These are phyloP conservation scores for Timema cristinae DNA, from an alignment of 2,888 invertebrate species.

Conservation along the genomic window DNA sequence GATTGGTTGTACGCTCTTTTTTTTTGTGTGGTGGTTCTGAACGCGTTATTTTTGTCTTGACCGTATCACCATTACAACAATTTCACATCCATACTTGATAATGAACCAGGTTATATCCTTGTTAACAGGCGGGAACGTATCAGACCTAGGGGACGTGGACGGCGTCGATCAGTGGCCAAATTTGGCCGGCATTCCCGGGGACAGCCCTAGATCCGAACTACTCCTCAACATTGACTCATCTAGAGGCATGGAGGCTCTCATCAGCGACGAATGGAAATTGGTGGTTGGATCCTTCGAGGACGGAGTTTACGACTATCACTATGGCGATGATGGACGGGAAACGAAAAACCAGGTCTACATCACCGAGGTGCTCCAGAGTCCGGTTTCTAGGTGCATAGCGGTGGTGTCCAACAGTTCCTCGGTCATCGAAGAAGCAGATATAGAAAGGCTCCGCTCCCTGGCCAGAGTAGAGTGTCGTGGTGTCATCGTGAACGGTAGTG, in stretches of 20 bases:
- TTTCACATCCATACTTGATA: neutral
- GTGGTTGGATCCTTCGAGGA: slow-evolving; percentile 18
- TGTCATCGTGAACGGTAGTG: neutral
- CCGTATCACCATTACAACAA: neutral
- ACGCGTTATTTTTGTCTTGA: neutral
- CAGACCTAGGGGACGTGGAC: slow-evolving; percentile 22
- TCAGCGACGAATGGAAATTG: slow-evolving; percentile 26
- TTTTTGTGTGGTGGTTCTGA: neutral
- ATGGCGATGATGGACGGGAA: slow-evolving; percentile 19
- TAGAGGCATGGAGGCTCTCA: slow-evolving; percentile 15
- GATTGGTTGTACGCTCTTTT: neutral
- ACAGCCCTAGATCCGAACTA: slow-evolving; percentile 38
- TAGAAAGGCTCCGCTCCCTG: neutral
- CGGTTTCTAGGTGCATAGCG: slow-evolving; percentile 36
- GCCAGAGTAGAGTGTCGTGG: slow-evolving; percentile 7
- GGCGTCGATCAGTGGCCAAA: slow-evolving; percentile 25
- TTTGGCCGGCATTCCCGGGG: neutral
- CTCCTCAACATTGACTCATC: slow-evolving; percentile 41
- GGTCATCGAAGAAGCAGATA: neutral
- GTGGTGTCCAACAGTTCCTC: neutral
- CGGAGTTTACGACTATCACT: slow-evolving; percentile 22
- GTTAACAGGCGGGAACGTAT: slow-evolving; percentile 22
- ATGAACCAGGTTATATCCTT: no score
- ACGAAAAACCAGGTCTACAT: slow-evolving; percentile 37
- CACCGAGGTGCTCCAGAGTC: slow-evolving; percentile 39